A percentile compares a stretch with the other conserved stretches of the same genome.
phyloP scores from a whole-genome alignment of 2,113 vertebrate genomes.

The Xenus cinereus region DNA sequence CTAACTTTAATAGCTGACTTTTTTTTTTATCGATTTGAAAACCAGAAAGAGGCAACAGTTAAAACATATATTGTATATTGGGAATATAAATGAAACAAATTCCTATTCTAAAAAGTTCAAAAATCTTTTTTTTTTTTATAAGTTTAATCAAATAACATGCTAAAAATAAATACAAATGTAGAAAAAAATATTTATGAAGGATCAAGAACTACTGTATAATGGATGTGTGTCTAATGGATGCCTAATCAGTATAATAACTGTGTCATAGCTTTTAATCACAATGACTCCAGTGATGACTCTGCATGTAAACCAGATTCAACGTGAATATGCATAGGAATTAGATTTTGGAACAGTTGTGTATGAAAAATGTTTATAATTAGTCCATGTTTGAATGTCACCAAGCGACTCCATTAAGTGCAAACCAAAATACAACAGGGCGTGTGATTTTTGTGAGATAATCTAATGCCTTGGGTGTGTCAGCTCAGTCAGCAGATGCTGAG shows the following conservation, averaged over 20 bases:
- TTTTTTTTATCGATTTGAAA: constrained; percentile 55
- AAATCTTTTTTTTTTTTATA: not conserved
- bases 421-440: constrained; percentile 3
- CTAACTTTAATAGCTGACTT: constrained; percentile 59
- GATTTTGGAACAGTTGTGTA: not conserved
- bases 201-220: not conserved
- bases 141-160: not conserved
- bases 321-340: constrained; percentile 36
- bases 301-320: not conserved
- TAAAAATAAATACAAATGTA: not conserved
- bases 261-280: constrained; percentile 2
- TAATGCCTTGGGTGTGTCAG: constrained; percentile 36
- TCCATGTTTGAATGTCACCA: not conserved
- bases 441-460: constrained; percentile 35
- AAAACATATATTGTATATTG: constrained; percentile 26
- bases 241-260: not conserved
- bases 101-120: not conserved
- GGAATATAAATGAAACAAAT: not conserved
- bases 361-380: constrained; percentile 21
- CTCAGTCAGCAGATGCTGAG: constrained; percentile 43
- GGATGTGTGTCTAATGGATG: not conserved
- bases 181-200: not conserved
- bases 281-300: not conserved
- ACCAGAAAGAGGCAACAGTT: constrained; percentile 4
- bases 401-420: constrained; percentile 7